A percentile compares a stretch with the other conserved stretches of the same genome.
Evolutionary conservation across 2,797 vertebrate species (phyloP).

Genomic region (Loriculus beryllinus): DNA sequence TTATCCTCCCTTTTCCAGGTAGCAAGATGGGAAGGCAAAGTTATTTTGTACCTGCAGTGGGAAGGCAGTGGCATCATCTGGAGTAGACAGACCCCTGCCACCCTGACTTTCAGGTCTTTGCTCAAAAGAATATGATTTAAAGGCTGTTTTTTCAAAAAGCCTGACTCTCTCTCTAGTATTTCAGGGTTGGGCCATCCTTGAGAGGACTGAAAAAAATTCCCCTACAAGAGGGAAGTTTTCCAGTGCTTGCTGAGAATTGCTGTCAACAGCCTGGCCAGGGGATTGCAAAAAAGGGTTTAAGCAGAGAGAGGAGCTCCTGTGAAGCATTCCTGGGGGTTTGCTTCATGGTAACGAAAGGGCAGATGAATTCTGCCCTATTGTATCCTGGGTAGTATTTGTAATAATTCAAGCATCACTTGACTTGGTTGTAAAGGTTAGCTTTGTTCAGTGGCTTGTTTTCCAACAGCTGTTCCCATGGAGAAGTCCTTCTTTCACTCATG

Average conservation of each 20-base stretch:
- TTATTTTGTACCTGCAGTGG: not conserved
- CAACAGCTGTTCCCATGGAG: constrained; percentile 66
- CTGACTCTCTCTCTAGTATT: not conserved
- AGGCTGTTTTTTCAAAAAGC: not conserved
- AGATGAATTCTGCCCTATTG: constrained; percentile 45
- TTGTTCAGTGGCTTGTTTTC: constrained; percentile 52
- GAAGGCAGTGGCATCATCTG: not conserved
- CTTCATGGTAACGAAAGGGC: constrained; percentile 34
- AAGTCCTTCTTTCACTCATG: constrained; percentile 30
- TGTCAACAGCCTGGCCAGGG: not conserved
- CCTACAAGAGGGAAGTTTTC: not conserved
- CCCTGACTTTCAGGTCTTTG: not conserved
- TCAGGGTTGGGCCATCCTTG: not conserved
- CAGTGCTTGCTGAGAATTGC: not conserved
- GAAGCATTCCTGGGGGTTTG: not conserved
- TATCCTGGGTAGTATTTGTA: constrained; percentile 23
- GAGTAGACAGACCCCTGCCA: not conserved
- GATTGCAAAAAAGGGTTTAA: not conserved
- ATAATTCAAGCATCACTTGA: constrained; percentile 65
- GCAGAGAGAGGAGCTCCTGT: not conserved
- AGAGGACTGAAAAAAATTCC: constrained; percentile 1
- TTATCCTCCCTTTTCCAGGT: not conserved
- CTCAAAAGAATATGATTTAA: not conserved
- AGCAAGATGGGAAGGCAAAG: not conserved
- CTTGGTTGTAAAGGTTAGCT: constrained; percentile 61